Base-by-base conservation (phyloP, 2,797 vertebrate species). In the Hemitrygon akajei region DNA sequence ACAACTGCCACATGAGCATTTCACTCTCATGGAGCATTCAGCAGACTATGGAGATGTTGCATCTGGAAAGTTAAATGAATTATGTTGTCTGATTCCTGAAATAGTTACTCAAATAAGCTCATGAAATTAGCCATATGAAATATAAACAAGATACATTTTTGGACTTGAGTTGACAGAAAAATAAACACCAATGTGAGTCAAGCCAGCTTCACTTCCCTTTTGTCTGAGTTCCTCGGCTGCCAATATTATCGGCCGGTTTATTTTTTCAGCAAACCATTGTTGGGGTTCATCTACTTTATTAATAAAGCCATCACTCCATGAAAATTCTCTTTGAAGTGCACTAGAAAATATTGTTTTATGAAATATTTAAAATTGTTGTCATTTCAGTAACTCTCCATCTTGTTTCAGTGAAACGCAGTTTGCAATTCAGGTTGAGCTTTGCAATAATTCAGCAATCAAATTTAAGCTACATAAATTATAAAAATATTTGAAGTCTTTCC, bases 71-170 rank as follows among this genome's bases (percentile, higher is more conserved):
- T 75, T 75, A 75, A 93, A 75, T 75, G 69, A 10, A 40, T 37
- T n/a, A 47, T 47, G 71, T 40, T 73, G 69, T 76, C 60, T 37
- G n/a, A 89, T 22, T 76, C n/a, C 47, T 93, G 69, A 75, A 93
- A 92, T 20, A 76, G 47, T 93, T 30, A 93, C 71, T 93, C 37
- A 93, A 76, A 76, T 93, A 76, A 93, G 76, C 91, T 93, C 71
- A 76, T 76, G 30, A 75, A 93, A 47, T 56, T 14, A 25, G 1
- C 91, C 47, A 93, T 11, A 16, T 93, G 69, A 75, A 93, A 93
- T 76, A 58, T 93, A 93, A 93, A 93, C 91, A 93, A 75, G 37
- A 93, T 75, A 93, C 91, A 93, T 76, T 47, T 27, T 11, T 69
- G 69, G 40, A 14, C 40, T 76, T 27, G 25, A 27, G 11, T 76